Percentiles rank a stretch among this genome's conserved stretches.
phyloP scores from a whole-genome alignment of 2,888 invertebrate species.

The Drosophila paranaensis region DNA sequence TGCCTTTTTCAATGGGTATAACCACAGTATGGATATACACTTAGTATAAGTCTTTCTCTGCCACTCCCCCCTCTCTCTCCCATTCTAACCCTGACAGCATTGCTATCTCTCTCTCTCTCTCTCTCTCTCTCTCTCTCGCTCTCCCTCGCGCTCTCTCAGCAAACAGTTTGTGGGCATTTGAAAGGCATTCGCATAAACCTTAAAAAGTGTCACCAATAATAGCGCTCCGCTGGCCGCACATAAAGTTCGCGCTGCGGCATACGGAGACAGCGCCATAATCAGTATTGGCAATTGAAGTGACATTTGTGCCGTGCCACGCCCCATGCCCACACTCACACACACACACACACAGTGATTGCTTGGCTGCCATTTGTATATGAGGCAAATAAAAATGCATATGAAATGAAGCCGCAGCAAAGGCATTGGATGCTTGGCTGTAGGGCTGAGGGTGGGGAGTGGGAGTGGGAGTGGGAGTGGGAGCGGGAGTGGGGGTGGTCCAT shows the following conservation, averaged over 20 bases:
- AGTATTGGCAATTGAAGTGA: constrained; percentile 81
- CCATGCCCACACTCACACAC: constrained; percentile 14
- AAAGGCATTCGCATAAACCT: constrained; percentile 65
- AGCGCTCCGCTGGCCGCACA: constrained; percentile 72
- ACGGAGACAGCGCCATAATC: constrained; percentile 65
- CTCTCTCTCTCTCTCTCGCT: background rate
- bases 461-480: constrained; percentile 2
- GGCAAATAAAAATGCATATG: constrained; percentile 81
- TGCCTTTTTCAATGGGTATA: background rate
- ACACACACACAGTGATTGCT: constrained; percentile 12
- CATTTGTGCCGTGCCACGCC: constrained; percentile 55
- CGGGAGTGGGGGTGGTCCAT: constrained; percentile 37
- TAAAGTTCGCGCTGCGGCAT: constrained; percentile 56
- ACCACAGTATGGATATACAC: background rate
- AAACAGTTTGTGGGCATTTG: constrained; percentile 50
- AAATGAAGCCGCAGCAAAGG: constrained; percentile 61
- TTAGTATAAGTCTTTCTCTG: constrained; percentile 1
- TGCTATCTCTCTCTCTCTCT: background rate
- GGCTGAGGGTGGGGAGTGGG: constrained; percentile 1
- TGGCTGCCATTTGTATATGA: constrained; percentile 77
- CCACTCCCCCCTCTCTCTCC: background rate
- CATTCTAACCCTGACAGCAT: background rate
- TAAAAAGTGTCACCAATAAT: constrained; percentile 76
- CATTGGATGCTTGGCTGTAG: constrained; percentile 1
- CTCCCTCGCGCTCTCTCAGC: constrained; percentile 3